phyloP scores from a whole-genome alignment of 1,140 invertebrate species.

The Drosophila rufa region DNA sequence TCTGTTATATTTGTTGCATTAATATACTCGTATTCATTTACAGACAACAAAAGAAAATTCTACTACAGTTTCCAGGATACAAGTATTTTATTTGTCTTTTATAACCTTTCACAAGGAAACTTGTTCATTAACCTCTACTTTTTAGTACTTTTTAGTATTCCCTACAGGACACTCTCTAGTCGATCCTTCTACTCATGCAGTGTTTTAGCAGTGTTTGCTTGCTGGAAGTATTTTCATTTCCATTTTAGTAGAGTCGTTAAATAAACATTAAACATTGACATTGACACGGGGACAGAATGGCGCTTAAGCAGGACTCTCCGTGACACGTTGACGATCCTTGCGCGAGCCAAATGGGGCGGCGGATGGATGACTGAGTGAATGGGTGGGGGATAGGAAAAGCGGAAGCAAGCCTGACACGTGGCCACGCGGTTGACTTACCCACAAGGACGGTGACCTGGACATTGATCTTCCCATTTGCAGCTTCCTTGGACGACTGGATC shows the following conservation, averaged over 20 bases:
- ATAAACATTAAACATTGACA: slow-evolving; percentile 79
- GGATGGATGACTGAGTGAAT: slow-evolving; percentile 8
- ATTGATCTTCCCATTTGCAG: slow-evolving; percentile 93
- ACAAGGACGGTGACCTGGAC: slow-evolving; percentile 94
- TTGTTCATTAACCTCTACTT: too few relatives aligned
- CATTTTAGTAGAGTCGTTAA: slow-evolving; percentile 75
- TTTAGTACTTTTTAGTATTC: not conserved
- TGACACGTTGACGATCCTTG: slow-evolving; percentile 40
- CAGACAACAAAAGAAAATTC: not conserved
- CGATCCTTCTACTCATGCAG: slow-evolving; percentile 20
- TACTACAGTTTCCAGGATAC: not conserved
- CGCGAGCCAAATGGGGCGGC: slow-evolving; percentile 1
- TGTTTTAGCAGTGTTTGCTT: slow-evolving; percentile 28
- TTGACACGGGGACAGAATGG: slow-evolving; percentile 61
- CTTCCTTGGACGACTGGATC: slow-evolving; percentile 90
- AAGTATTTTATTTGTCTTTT: too few relatives aligned
- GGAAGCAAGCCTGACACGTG: slow-evolving; percentile 22
- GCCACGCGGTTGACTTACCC: slow-evolving; percentile 82
- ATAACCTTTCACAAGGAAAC: not conserved
- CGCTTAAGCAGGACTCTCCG: slow-evolving; percentile 53
- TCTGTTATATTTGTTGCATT: too few relatives aligned
- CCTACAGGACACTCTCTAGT: slow-evolving; percentile 12
- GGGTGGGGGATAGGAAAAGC: slow-evolving; percentile 17
- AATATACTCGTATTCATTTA: too few relatives aligned
- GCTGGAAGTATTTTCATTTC: slow-evolving; percentile 52